Conservation (phyloP, 2,113 vertebrate genomes). For the Psophia crepitans region DNA sequence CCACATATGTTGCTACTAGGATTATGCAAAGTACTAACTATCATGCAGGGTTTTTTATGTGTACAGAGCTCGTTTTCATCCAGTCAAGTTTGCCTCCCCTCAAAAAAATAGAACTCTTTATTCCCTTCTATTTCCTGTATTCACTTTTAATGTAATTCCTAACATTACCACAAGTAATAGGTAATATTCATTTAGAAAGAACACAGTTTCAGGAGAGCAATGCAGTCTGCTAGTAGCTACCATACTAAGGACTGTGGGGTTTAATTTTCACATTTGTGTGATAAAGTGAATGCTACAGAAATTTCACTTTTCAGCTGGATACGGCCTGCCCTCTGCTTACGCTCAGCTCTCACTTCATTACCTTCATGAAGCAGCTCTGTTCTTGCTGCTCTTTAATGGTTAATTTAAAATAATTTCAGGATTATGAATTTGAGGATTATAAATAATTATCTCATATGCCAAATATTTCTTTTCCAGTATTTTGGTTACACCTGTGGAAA, state of each 20-base stretch:
- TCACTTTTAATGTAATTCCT: neutral
- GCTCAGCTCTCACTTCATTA: neutral
- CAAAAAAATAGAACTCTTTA: neutral
- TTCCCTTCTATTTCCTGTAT: neutral
- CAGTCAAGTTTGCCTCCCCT: neutral
- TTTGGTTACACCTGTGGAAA: neutral
- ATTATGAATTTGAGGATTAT: too few species aligned
- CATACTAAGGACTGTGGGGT: neutral
- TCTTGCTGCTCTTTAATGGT: neutral
- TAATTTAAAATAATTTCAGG: neutral
- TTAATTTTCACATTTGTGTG: neutral
- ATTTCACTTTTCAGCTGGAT: neutral
- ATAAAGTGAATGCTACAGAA: neutral
- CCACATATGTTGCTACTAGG: neutral
- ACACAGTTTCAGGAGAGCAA: neutral
- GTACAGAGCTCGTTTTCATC: neutral
- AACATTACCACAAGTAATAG: neutral
- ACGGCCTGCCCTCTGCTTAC: neutral
- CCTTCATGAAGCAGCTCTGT: neutral
- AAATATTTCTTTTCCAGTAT: neutral
- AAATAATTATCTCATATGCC: neutral
- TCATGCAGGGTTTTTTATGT: neutral
- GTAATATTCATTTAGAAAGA: neutral
- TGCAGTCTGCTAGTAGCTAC: neutral
- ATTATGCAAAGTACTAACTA: neutral